Percentiles rank a stretch among this genome's conserved stretches.
These are phyloP conservation scores for Solea senegalensis DNA, from an alignment of 2,113 vertebrate species.

Conservation along the genomic window DNA sequence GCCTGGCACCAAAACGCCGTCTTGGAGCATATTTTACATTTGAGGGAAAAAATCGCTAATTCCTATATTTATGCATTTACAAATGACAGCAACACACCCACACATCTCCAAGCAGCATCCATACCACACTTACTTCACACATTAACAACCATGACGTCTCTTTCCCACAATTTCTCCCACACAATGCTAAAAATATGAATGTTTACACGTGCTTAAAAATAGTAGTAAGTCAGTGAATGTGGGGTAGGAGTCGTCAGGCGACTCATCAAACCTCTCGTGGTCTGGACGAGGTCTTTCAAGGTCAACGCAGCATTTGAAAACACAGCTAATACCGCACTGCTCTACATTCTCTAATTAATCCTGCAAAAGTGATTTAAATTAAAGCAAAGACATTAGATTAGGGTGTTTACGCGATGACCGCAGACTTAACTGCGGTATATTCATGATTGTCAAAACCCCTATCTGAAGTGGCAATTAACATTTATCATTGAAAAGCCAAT, in stretches of 20 bases:
- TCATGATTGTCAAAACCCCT: constrained; percentile 1
- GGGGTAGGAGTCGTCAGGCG: constrained; percentile 39
- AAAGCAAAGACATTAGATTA: constrained; percentile 58
- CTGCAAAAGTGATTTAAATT: constrained; percentile 59
- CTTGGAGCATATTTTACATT: neutral
- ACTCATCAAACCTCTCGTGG: constrained; percentile 34
- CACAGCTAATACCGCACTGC: constrained; percentile 46
- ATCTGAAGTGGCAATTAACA: neutral
- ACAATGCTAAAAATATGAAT: constrained; percentile 40
- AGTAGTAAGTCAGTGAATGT: constrained; percentile 56
- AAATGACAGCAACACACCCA: constrained; percentile 1
- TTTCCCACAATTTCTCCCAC: constrained; percentile 44
- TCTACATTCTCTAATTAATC: constrained; percentile 67
- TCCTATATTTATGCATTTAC: neutral
- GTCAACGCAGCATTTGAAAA: constrained; percentile 49
- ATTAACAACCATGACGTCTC: neutral
- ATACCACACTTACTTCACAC: neutral
- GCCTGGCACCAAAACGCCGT: neutral
- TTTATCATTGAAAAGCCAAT: neutral
- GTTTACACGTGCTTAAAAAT: constrained; percentile 54
- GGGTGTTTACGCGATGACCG: constrained; percentile 45
- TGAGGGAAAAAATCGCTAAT: neutral
- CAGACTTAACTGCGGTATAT: constrained; percentile 24
- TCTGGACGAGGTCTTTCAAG: constrained; percentile 38
- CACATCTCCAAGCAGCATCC: constrained; percentile 3